These are phyloP conservation scores for Solea senegalensis DNA, from an alignment of 2,113 vertebrate species.

Conservation along the genomic window DNA sequence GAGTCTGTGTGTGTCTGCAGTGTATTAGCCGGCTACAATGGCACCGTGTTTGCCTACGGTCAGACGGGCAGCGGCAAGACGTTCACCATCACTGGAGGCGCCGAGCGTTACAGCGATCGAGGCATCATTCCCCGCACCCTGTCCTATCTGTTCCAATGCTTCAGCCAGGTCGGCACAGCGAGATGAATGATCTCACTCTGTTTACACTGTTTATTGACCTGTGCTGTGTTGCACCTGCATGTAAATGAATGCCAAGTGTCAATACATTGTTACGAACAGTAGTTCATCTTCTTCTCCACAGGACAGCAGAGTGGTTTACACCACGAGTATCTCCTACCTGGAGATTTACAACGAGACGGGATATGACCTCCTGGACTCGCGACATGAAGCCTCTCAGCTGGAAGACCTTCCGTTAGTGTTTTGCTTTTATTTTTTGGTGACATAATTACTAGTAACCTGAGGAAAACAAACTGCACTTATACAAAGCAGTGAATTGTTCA, in stretches of 20 bases:
- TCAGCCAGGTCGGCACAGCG: conserved; percentile 77
- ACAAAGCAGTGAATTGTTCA: conserved; percentile 6
- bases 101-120: conserved; percentile 89
- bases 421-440: background rate
- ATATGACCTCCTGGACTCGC: conserved; percentile 92
- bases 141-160: conserved; percentile 88
- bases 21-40: conserved; percentile 92
- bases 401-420: conserved; percentile 95
- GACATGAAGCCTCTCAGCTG: conserved; percentile 87
- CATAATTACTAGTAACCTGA: background rate
- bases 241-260: background rate
- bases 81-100: conserved; percentile 95
- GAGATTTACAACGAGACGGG: conserved; percentile 98
- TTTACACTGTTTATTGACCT: background rate
- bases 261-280: too few relatives aligned
- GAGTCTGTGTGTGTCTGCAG: conserved; percentile 71
- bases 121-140: conserved; percentile 94
- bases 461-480: background rate
- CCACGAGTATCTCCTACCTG: conserved; percentile 92
- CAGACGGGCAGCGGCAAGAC: conserved; percentile 98
- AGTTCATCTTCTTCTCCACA: conserved; percentile 56
- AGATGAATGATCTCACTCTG: background rate
- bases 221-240: background rate
- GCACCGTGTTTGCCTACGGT: conserved; percentile 96
- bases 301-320: conserved; percentile 90